Base-by-base conservation (phyloP, 2,113 vertebrate species). In the Antigone vipio region DNA sequence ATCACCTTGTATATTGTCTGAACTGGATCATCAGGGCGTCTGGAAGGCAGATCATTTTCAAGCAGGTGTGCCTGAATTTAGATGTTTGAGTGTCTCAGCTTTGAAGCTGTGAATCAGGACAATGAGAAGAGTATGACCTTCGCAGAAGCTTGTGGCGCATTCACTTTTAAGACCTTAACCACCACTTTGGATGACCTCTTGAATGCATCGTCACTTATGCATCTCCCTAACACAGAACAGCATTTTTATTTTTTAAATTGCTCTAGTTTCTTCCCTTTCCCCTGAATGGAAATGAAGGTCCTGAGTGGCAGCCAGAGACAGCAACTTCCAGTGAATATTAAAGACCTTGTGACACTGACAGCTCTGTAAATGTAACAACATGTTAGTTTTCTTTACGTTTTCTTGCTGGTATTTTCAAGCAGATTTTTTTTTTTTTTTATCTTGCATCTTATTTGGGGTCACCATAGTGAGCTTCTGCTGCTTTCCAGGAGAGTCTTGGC, bases 191-290 rank as follows among this genome's bases (percentile, higher is more conserved):
- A 47, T 74, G 26, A 45, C 42, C 6, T 92, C 71, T 73, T n/a
- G 32, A 71, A 56, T 53, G 11, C 40, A 19, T 16, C 0, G 0
- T 49, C 20, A 38, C 18, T 56, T 40, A 12, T 1, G 3, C 8
- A 47, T 72, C 38, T 85, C 58, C n/a, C 12, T 80, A 73, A 62
- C 24, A 58, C 8, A 42, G 29, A 76, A 19, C 6, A 76, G 4
- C 21, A 32, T 32, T 75, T 73, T 60, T 52, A 47, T 40, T 78
- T 63, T 44, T 83, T 4, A 88, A 88, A 74, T 45, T 49, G 5
- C 52, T 91, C 11, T 40, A 10, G 69, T 66, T 80, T 58, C n/a
- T 67, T 76, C 45, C 21, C 13, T 88, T 76, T 71, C 12, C 9
- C 12, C 27, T 47, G 8, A 62, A 74, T 50, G n/a, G 67, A 83